Conservation (phyloP, 2,797 vertebrate genomes). For the Poeciliopsis gracilis region DNA sequence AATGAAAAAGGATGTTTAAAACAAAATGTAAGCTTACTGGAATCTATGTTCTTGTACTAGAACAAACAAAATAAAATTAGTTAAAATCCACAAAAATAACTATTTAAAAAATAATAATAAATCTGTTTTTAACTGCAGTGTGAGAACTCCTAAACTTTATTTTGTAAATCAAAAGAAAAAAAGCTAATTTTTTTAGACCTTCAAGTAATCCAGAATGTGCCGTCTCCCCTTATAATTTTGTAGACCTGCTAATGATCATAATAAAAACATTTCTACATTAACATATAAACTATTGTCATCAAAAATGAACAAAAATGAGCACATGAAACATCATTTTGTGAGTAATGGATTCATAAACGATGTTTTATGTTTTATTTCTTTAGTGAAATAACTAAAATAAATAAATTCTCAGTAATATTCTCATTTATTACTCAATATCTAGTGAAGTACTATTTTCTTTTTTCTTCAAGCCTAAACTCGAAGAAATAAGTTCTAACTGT, state of each 20-base stretch:
- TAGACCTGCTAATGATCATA: neutral
- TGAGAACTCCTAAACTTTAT: no score
- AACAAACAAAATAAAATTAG: neutral
- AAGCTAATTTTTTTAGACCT: no score
- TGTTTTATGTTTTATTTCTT: neutral
- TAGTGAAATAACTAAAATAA: neutral
- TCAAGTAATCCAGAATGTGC: no score
- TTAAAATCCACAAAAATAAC: neutral
- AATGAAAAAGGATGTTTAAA: neutral
- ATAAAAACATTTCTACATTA: neutral
- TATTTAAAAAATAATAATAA: no score
- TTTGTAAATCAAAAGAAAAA: no score
- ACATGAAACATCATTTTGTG: neutral
- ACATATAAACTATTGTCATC: neutral
- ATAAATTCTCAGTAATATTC: neutral
- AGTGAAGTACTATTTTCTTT: conserved; percentile 50
- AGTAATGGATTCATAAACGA: neutral
- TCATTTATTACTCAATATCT: conserved; percentile 11
- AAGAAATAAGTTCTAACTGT: conserved; percentile 23
- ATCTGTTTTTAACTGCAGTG: no score
- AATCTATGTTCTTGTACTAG: neutral
- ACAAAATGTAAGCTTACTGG: no score
- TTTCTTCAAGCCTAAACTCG: conserved; percentile 44
- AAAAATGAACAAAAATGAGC: neutral
- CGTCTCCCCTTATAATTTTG: neutral